Evolutionary conservation across 2,888 invertebrate species (phyloP).

Genomic region (Halictus quadricinctus): DNA sequence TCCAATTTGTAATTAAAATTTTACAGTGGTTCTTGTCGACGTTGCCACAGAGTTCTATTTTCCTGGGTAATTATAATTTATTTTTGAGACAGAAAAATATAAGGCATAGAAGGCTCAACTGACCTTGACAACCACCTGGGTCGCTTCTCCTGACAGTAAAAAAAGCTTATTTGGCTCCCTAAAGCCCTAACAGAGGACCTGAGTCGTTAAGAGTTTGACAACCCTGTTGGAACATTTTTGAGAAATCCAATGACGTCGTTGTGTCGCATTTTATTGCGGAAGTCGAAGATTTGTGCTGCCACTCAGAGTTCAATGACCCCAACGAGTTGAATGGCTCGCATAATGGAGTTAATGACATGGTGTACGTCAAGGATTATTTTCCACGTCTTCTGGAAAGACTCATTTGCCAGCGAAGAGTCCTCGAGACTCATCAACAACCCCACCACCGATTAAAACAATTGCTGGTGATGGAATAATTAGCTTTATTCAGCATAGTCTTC

Average conservation of each 20-base stretch:
- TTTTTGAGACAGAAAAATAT: no score
- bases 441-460: background rate
- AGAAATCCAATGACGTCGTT: background rate
- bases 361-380: background rate
- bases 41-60: no score
- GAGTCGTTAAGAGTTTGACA: no score
- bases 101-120: no score
- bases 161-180: no score
- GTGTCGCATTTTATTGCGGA: no score
- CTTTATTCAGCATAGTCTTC: background rate
- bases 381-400: background rate
- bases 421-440: background rate
- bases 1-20: background rate
- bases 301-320: background rate
- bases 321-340: background rate
- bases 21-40: background rate
- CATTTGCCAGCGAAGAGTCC: background rate
- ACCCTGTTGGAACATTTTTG: background rate
- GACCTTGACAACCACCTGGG: no score
- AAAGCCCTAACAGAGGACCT: no score
- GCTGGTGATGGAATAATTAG: background rate
- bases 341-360: background rate
- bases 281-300: background rate
- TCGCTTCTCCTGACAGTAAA: no score
- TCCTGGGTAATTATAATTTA: no score